Evolutionary conservation across 2,888 invertebrate species (phyloP).

Genomic region (Heliconius erato): DNA sequence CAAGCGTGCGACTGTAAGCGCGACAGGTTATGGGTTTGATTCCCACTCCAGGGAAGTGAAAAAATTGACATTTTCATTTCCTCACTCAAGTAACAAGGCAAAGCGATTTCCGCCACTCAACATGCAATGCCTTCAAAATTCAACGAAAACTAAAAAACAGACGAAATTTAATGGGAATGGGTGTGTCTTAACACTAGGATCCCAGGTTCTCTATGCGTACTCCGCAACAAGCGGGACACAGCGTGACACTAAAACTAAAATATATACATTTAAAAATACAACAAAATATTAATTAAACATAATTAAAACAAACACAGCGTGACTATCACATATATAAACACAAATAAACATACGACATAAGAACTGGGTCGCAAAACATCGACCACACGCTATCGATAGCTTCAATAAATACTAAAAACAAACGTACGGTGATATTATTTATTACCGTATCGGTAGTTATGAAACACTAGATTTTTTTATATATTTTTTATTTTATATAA

Average conservation of each 20-base stretch:
- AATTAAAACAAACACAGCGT: slow-evolving; percentile 36
- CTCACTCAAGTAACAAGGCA: too few relatives aligned
- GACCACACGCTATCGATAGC: slow-evolving; percentile 31
- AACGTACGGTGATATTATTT: neutral
- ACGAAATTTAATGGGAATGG: neutral
- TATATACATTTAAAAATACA: neutral
- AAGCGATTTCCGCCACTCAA: neutral
- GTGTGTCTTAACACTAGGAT: neutral
- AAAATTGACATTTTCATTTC: too few relatives aligned
- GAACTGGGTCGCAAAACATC: slow-evolving; percentile 39
- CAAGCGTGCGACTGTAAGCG: too few relatives aligned
- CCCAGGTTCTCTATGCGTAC: neutral
- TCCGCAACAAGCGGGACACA: too few relatives aligned
- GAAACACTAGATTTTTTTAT: neutral
- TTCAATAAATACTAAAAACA: neutral
- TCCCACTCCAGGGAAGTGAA: too few relatives aligned
- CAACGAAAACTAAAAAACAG: neutral
- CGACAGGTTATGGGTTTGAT: too few relatives aligned
- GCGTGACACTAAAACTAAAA: too few relatives aligned
- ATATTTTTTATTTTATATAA: neutral
- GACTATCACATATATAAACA: slow-evolving; percentile 22
- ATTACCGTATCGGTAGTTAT: too few relatives aligned
- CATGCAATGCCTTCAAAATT: neutral
- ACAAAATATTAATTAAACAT: neutral
- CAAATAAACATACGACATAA: slow-evolving; percentile 25